Evolutionary conservation across 2,113 vertebrate genomes (phyloP), one percentile per base, ranked within the genome.

Genomic region (Leptobrachium leishanense): DNA sequence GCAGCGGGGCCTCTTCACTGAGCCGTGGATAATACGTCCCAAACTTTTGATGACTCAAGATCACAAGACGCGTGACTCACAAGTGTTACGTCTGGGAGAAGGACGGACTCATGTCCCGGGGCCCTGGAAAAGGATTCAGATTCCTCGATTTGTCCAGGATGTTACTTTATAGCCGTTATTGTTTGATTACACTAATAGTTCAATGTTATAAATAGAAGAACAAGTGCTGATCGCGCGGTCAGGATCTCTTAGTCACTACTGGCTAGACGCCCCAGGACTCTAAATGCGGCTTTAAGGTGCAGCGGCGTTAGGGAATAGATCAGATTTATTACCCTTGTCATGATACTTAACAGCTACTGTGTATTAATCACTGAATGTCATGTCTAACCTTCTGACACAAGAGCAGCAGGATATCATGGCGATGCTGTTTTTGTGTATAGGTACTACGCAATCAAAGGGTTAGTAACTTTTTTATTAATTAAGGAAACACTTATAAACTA

Each of bases 201-300:
- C 85, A 78, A 69, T 81, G 82, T 74, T 86, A 82, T 84, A 87
- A 84, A 84, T 86, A 81, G 83, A 43, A 5, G 80, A 83, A 84
- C 80, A 85, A 85, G 84, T 77, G 72, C 57, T 74, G 83, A 85
- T 88, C 84, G 85, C 84, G 75, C 86, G 87, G 82, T 82, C 85
- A 83, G 81, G 84, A 86, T 85, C 78, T 83, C 83, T 87, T 89
- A 88, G 88, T 88, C 88, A 89, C 81, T 74, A 75, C 84, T 85
- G 84, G 82, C 84, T 82, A 87, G 87, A 86, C 84, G 69, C 31
- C 78, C 72, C 79, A 72, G 0, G 59, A 82, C 88, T 86, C 85
- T 84, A 87, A 84, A 87, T 87, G 85, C 84, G 87, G 83, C 71
- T 87, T 86, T 43, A 2, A 15, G 41, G 72, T 43, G 43, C 43